Percentiles rank a stretch among this genome's conserved stretches.
phyloP scores from a whole-genome alignment of 2,888 invertebrate species.

The Trissonchulus latispiculum region DNA sequence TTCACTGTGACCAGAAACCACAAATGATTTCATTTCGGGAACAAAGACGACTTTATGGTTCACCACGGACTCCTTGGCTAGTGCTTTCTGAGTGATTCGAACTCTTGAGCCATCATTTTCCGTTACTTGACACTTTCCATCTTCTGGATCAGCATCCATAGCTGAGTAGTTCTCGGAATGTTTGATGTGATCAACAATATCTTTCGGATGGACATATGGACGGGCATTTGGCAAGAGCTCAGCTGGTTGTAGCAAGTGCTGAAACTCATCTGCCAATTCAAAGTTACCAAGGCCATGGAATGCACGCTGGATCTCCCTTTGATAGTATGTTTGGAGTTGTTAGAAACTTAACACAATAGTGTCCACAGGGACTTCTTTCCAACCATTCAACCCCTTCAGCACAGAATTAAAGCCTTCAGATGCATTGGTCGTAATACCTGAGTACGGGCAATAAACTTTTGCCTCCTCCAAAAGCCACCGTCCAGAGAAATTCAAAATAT shows the following conservation, averaged over 20 bases:
- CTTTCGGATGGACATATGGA: no score
- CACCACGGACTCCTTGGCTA: neutral
- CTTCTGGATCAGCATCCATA: no score
- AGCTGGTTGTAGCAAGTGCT: no score
- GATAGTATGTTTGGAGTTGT: no score
- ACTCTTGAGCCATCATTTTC: no score
- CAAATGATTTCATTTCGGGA: neutral
- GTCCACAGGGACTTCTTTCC: neutral
- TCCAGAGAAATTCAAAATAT: neutral
- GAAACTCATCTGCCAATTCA: neutral
- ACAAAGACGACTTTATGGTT: neutral
- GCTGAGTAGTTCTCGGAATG: no score
- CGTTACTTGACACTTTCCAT: no score
- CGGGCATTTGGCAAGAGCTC: no score
- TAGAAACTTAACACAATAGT: no score
- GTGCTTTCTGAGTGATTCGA: no score
- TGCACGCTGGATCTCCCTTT: neutral
- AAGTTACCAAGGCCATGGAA: neutral
- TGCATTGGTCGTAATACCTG: neutral
- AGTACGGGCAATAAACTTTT: neutral
- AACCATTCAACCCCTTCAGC: neutral
- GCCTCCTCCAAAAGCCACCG: neutral
- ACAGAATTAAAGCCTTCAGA: neutral
- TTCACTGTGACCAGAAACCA: neutral
- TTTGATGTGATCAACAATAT: no score